phyloP scores from a whole-genome alignment of 2,888 invertebrate species.

The Chorisops tibialis region DNA sequence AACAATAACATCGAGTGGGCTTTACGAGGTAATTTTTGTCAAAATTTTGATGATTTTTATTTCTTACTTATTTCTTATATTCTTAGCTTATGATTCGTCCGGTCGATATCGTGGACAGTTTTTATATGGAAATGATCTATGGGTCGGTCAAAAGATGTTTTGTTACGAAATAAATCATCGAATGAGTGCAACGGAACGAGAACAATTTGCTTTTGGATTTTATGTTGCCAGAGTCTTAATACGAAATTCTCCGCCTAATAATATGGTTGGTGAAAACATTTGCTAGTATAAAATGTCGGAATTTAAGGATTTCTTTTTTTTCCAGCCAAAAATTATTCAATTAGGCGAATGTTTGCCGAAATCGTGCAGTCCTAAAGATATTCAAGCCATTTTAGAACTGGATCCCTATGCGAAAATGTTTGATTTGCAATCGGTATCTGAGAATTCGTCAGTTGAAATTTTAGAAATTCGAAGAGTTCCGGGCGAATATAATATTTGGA shows the following conservation, averaged over 20 bases:
- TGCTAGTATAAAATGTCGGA: conserved; percentile 7
- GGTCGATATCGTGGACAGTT: conserved; percentile 75
- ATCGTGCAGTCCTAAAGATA: conserved; percentile 60
- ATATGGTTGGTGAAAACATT: not conserved
- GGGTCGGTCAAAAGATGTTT: conserved; percentile 71
- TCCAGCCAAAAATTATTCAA: conserved; percentile 64
- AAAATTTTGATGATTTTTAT: conserved; percentile 1
- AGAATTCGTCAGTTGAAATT: conserved; percentile 51
- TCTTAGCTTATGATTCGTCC: conserved; percentile 72
- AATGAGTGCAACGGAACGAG: conserved; percentile 38
- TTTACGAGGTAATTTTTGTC: conserved; percentile 67
- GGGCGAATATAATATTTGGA: conserved; percentile 61
- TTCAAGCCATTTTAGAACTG: conserved; percentile 52
- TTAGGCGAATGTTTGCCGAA: conserved; percentile 73
- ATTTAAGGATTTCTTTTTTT: conserved; percentile 29
- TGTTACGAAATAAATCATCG: conserved; percentile 59
- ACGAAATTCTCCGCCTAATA: not conserved
- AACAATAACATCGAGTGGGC: conserved; percentile 68
- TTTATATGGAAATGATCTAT: conserved; percentile 77
- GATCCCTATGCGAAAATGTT: conserved; percentile 48
- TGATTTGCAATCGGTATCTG: conserved; percentile 34
- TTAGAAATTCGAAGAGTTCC: conserved; percentile 66
- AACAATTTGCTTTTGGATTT: conserved; percentile 47
- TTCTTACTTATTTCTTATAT: conserved; percentile 1
- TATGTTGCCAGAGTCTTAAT: conserved; percentile 42